phyloP scores from a whole-genome alignment of 1,140 invertebrate species.

The Drosophila ercepeae region DNA sequence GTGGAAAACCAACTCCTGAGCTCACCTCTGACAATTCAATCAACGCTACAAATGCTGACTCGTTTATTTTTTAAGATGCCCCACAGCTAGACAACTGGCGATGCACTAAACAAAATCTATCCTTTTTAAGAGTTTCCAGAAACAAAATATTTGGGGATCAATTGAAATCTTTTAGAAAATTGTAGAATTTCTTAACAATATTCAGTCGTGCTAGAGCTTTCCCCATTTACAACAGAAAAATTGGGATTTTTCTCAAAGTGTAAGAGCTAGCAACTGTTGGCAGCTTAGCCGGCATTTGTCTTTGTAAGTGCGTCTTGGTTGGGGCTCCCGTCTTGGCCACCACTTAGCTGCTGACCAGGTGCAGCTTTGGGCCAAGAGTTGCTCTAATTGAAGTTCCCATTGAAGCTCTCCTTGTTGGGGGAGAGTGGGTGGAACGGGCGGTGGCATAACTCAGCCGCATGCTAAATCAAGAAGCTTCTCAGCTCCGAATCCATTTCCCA shows the following conservation, averaged over 20 bases:
- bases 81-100: constrained; percentile 16
- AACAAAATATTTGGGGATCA: too few species aligned
- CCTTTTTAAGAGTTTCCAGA: background rate
- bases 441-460: constrained; percentile 63
- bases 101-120: constrained; percentile 1
- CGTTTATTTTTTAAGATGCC: constrained; percentile 64
- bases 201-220: too few species aligned
- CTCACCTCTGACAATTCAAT: constrained; percentile 77
- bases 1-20: constrained; percentile 26
- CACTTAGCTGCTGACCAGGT: constrained; percentile 59
- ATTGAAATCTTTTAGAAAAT: too few species aligned
- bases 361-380: constrained; percentile 33
- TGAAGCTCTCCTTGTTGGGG: constrained; percentile 15
- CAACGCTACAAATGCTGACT: constrained; percentile 79
- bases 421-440: background rate
- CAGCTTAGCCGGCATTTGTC: constrained; percentile 52
- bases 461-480: constrained; percentile 54
- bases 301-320: constrained; percentile 47
- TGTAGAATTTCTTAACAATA: too few species aligned
- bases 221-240: too few species aligned
- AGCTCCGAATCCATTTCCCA: constrained; percentile 66
- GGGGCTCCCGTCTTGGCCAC: constrained; percentile 37
- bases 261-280: constrained; percentile 4
- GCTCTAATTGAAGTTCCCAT: constrained; percentile 51
- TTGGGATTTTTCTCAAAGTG: constrained; percentile 3